Evolutionary conservation across 92 coral and sea anemone genomes (phyloP).

Genomic region (Palythoa grandis): DNA sequence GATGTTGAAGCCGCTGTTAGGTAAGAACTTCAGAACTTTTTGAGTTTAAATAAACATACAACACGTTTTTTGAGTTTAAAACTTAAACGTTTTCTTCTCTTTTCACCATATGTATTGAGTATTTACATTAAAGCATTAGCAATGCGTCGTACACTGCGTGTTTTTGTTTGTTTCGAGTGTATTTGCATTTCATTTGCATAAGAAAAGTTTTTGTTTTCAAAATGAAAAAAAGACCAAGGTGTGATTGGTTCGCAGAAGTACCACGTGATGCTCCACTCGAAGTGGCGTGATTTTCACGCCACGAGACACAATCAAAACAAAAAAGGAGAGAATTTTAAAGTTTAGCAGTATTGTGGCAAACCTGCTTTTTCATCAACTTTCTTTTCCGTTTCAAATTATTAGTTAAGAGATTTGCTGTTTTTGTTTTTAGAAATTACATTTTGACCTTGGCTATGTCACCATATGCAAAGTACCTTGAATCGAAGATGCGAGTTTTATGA

Average conservation of each 20-base stretch:
- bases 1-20: too few relatives aligned
- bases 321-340: neutral
- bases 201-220: too few relatives aligned
- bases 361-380: neutral
- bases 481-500: neutral
- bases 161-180: too few relatives aligned
- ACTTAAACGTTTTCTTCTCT: too few relatives aligned
- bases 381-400: neutral
- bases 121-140: too few relatives aligned
- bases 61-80: too few relatives aligned
- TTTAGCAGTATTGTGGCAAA: neutral
- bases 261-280: conserved; percentile 3
- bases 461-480: neutral
- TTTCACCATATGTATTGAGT: too few relatives aligned
- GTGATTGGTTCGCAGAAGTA: neutral
- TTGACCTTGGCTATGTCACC: neutral
- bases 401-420: neutral
- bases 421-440: neutral
- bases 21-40: too few relatives aligned
- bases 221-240: too few relatives aligned
- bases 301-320: conserved; percentile 1
- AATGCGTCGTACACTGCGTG: too few relatives aligned
- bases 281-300: conserved; percentile 33
- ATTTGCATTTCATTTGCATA: too few relatives aligned
- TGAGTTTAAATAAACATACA: too few relatives aligned